Evolutionary conservation across 2,113 vertebrate genomes (phyloP), one percentile per base, ranked within the genome.

Genomic region (Anarhynchus alexandrinus): DNA sequence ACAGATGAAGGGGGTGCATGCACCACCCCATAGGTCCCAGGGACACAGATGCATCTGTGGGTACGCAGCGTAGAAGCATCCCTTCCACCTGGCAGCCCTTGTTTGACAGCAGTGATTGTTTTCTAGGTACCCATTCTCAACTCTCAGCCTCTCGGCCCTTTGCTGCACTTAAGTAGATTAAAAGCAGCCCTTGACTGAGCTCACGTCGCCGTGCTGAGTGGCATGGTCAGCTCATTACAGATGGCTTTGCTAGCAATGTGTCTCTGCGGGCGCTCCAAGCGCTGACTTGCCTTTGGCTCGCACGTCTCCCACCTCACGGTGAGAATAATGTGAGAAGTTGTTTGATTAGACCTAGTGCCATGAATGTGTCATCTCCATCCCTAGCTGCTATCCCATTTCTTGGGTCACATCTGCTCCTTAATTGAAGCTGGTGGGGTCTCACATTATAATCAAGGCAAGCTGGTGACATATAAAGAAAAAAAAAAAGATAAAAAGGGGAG

Each of bases 311-410:
- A 96, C 94, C 92, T 97, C 86, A 82, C 10, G 2, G 90, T 59
- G 89, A 94, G 94, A 97, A 96, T 95, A 93, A 96, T 83, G 97
- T 95, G 96, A 96, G 93, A 97, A 95, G 82, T 59, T 95, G 90
- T 96, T 92, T 96, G 93, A 96, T 96, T 96, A 96, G 82, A 96
- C 94, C 73, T 43, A 72, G 94, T 93, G 82, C 72, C 80, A 86
- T 52, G 51, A 87, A 93, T n/a, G 59, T 95, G 88, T 93, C 92
- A 92, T 92, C 93, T 89, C 88, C 80, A 89, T 91, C 66, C 87
- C 92, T 93, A 95, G 93, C 80, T 94, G 94, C 90, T 95, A 90
- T 87, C 65, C 86, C 49, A 55, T 89, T 95, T 97, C 90, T 93
- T 95, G 57, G 61, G 88, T 89, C 86, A 93, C 73, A 93, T 93